Conservation (phyloP, 2,888 invertebrate species). For the Clusia tigrina region DNA sequence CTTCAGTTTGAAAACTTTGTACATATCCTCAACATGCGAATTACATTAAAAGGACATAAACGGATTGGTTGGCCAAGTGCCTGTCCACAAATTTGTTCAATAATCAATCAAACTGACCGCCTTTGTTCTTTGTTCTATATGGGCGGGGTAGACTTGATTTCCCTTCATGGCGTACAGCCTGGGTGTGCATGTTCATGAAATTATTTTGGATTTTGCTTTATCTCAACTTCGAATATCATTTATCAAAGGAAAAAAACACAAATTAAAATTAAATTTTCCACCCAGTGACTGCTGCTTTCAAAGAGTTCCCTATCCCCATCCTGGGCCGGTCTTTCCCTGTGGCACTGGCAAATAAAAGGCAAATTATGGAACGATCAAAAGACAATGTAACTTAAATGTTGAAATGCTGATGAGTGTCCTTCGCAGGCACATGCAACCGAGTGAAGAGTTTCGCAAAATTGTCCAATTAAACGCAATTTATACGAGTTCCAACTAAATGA, state of each 20-base stretch:
- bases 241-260: too few relatives aligned
- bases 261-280: too few relatives aligned
- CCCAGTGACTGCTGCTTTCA: too few relatives aligned
- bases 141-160: too few relatives aligned
- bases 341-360: constrained; percentile 35
- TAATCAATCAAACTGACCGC: constrained; percentile 63
- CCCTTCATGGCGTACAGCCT: too few relatives aligned
- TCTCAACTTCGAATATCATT: too few relatives aligned
- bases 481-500: constrained; percentile 51
- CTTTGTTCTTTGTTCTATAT: not conserved
- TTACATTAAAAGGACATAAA: constrained; percentile 62
- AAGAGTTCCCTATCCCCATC: too few relatives aligned
- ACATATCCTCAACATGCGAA: constrained; percentile 36
- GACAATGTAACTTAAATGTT: constrained; percentile 37
- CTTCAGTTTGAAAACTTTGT: constrained; percentile 30
- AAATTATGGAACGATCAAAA: constrained; percentile 11
- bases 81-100: constrained; percentile 63
- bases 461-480: constrained; percentile 60
- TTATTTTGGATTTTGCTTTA: too few relatives aligned
- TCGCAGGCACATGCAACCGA: not conserved
- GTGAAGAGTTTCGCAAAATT: constrained; percentile 46
- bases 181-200: too few relatives aligned
- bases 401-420: constrained; percentile 6
- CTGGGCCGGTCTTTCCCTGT: too few relatives aligned
- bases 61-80: constrained; percentile 60